Base-by-base conservation (phyloP, 2,888 invertebrate species). In the Drosophila leonis region DNA sequence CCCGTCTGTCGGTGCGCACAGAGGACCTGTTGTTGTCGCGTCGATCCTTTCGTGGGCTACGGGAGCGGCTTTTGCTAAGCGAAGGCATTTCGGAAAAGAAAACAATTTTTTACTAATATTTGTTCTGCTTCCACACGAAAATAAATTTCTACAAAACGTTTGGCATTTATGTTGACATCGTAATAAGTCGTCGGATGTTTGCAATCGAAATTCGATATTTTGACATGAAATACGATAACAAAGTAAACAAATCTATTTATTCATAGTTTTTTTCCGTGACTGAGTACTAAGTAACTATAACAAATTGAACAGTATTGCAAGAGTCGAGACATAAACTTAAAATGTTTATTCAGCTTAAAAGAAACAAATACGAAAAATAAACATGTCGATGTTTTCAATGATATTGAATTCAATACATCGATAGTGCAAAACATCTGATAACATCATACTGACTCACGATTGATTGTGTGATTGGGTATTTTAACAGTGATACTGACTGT, bases 1-100 rank as follows among this genome's bases (percentile, higher is more conserved):
- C 75, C 10, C 44, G 65, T 9, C 65, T 75, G 5, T 73, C 69
- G 13, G 72, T 51, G 1, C 65, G 73, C 4, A 18, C 39, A 13
- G 56, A 15, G 2, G 67, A 72, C 10, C 46, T 60, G 10, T 65
- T 67, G 27, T 57, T 55, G 8, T 72, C 46, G 1, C 41, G 62
- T 10, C 73, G 69, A 5, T 68, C 64, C 39, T 66, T 75, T 8
- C 82, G 83, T 10, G 59, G 59, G 20, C 83, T 84, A 1, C 77
- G 72, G 12, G 78, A 79, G 2, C 78, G 78, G 44, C 78, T 80
- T 39, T 68, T 79, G 60, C 67, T 85, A n/a, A 73, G 88, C 37
- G 90, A 82, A 1, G 75, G 77, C 84, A 85, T 79, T 46, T 44
- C 64, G 9, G 9, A 5, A 0, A 20, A n/a, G n/a, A 20, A 12